Evolutionary conservation across 2,113 vertebrate genomes (phyloP).

Genomic region (Peromyscus californicus): DNA sequence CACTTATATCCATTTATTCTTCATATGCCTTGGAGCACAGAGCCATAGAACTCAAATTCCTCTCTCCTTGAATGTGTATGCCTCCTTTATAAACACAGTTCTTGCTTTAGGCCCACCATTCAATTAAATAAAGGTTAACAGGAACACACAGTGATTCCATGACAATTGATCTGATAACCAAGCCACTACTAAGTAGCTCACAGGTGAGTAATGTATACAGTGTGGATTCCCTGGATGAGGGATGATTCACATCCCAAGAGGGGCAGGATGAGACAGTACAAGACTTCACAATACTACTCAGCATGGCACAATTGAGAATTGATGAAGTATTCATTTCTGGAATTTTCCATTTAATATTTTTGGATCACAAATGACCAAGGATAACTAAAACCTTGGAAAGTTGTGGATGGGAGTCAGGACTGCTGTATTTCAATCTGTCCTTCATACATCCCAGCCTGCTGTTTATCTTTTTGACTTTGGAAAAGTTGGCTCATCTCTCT

Average conservation of each 20-base stretch:
- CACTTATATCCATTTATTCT: background rate
- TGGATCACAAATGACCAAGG: background rate
- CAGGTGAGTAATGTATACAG: background rate
- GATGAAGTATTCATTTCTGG: background rate
- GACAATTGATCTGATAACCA: background rate
- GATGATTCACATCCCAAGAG: background rate
- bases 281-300: background rate
- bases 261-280: background rate
- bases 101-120: background rate
- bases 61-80: background rate
- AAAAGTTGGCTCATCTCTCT: background rate
- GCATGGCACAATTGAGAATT: background rate
- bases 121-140: background rate
- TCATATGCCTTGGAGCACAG: background rate
- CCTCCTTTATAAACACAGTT: background rate
- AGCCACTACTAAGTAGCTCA: background rate
- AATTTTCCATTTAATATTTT: slow-evolving; percentile 42
- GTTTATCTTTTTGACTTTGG: background rate
- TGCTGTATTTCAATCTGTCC: background rate
- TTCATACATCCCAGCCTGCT: background rate
- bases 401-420: accelerated
- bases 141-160: background rate
- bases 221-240: background rate
- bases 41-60: background rate
- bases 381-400: background rate